Percentiles rank a stretch among this genome's conserved stretches.
Conservation (phyloP, 2,113 vertebrate genomes). For the Carettochelys insculpta region DNA sequence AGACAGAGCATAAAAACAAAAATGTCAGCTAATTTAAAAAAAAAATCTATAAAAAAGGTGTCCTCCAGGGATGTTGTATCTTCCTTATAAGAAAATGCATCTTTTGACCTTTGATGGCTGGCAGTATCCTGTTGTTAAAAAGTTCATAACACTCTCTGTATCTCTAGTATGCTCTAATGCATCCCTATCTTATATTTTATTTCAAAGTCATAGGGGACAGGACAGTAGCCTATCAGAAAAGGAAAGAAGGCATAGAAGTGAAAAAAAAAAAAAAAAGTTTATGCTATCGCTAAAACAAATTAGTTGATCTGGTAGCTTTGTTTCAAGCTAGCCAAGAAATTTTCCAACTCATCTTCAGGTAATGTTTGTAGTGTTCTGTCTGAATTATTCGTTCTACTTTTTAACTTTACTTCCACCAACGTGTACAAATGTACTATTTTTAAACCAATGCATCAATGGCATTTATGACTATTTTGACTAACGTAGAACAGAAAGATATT, state of each 20-base stretch:
- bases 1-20: slow-evolving; percentile 2
- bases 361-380: slow-evolving; percentile 27
- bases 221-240: slow-evolving; percentile 56
- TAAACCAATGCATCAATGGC: slow-evolving; percentile 23
- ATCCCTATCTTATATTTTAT: slow-evolving; percentile 61
- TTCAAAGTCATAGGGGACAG: slow-evolving; percentile 52
- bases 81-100: slow-evolving; percentile 47
- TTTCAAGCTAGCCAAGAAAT: slow-evolving; percentile 66
- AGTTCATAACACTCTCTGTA: slow-evolving; percentile 37
- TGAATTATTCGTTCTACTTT: slow-evolving; percentile 43
- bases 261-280: slow-evolving; percentile 68
- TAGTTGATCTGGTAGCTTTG: slow-evolving; percentile 59
- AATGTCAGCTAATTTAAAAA: background rate
- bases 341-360: slow-evolving; percentile 50
- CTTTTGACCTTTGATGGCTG: slow-evolving; percentile 31
- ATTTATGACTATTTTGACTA: fast-evolving
- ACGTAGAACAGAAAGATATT: background rate
- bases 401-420: slow-evolving; percentile 33
- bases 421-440: slow-evolving; percentile 1
- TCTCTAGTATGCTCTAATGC: slow-evolving; percentile 45
- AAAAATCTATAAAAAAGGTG: background rate
- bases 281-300: slow-evolving; percentile 52
- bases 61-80: background rate
- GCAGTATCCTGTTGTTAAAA: slow-evolving; percentile 63
- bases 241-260: slow-evolving; percentile 44